Conservation (phyloP, 2,113 vertebrate species). For the Morone chrysops region DNA sequence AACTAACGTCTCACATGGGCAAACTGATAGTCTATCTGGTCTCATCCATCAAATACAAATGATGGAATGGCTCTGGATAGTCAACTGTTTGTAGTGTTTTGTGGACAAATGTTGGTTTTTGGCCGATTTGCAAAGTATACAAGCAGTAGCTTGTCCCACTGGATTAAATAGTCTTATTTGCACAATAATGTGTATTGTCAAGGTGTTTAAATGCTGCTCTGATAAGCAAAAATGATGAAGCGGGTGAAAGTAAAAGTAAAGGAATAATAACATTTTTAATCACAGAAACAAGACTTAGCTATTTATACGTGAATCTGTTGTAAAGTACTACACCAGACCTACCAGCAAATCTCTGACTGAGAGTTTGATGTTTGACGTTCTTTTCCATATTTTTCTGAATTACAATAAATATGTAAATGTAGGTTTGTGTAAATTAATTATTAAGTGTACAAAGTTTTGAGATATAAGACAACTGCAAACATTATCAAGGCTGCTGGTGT, state of each 20-base stretch:
- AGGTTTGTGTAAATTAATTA: neutral
- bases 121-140: conserved; percentile 2
- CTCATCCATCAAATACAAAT: neutral
- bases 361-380: neutral
- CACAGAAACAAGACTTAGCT: neutral
- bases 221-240: conserved; percentile 12
- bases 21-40: neutral
- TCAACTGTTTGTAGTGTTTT: conserved; percentile 28
- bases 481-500: conserved; percentile 68
- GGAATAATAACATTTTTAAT: neutral
- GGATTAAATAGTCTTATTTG: conserved; percentile 23
- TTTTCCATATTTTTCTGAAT: neutral
- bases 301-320: neutral
- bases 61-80: neutral
- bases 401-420: neutral
- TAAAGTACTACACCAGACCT: neutral
- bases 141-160: conserved; percentile 3
- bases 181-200: neutral
- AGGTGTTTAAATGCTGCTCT: conserved; percentile 26
- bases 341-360: neutral
- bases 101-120: conserved; percentile 13
- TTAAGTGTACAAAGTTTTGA: conserved; percentile 2
- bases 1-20: neutral
- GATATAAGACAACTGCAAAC: conserved; percentile 27
- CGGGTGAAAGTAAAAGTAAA: neutral